A percentile compares a stretch with the other conserved stretches of the same genome.
Conservation (phyloP, 2,888 invertebrate genomes). For the Philonicus albiceps region DNA sequence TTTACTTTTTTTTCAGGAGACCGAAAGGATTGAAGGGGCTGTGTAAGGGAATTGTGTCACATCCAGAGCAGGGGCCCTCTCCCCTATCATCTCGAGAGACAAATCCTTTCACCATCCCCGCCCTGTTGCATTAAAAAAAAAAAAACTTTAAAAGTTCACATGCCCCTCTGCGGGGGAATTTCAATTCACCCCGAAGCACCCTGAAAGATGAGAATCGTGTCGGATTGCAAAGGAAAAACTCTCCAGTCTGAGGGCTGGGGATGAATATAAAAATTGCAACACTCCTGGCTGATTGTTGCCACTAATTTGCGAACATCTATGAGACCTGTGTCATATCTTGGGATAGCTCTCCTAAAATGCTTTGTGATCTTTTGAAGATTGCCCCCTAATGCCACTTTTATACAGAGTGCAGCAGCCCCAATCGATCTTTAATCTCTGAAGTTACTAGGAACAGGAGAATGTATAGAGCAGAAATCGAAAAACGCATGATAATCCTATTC, state of each 20-base stretch:
- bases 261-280: background rate
- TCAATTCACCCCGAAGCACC: background rate
- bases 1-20: slow-evolving; percentile 9
- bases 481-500: too few relatives aligned
- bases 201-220: background rate
- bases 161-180: background rate
- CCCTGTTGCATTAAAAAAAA: slow-evolving; percentile 24
- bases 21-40: background rate
- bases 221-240: background rate
- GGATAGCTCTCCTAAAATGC: background rate
- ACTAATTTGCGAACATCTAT: background rate
- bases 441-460: too few relatives aligned
- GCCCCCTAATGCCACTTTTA: background rate
- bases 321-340: background rate
- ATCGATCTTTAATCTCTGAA: too few relatives aligned
- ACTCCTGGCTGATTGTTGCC: background rate
- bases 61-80: background rate
- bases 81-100: background rate
- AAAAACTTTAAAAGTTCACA: background rate
- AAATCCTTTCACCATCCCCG: background rate
- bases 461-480: too few relatives aligned
- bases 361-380: background rate
- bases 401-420: background rate
- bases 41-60: slow-evolving; percentile 2
- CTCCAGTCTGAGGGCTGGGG: background rate